Evolutionary conservation across 1,140 invertebrate species (phyloP), one percentile per base, ranked within the genome.

Genomic region (Leptinotarsa defecta): DNA sequence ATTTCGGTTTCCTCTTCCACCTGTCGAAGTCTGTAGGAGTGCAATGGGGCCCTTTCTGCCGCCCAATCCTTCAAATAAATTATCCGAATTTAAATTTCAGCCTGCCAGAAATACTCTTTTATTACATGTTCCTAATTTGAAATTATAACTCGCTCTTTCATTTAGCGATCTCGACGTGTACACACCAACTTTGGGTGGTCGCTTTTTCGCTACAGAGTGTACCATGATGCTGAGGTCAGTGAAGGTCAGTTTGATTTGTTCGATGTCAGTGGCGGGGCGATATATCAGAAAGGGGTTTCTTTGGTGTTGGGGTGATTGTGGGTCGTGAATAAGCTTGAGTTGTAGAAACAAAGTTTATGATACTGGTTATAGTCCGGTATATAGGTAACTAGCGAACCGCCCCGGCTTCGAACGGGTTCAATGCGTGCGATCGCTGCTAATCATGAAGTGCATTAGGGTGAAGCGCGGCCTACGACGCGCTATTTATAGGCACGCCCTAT

Each of bases 71-170:
- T 15, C 52, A 57, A 57, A 57, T 57, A 57, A 57, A 57, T 57
- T 57, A 19, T 19, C 17, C 15, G n/a, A 57, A 57, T 57, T 57
- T 57, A 57, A 57, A 57, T 57, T 57, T 57, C 52, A 19, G 65
- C n/a, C 52, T 57, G 52, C 52, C 15, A 57, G 34, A 57, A 57
- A 19, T 57, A 15, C 48, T 48, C 68, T 62, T 27, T 71, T 62
- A 71, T 71, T 71, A 71, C 70, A 71, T 52, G 70, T 71, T 71
- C 52, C 70, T 71, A 71, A 71, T 62, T 71, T 57, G 19, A 71
- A 71, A 71, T 71, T 71, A 71, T 71, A 71, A 71, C 70, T 34
- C 70, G 52, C 43, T 49, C 70, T 24, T 71, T 62, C 20, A 71
- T 62, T 71, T 62, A 34, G 22, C 52, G 70, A 62, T 71, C n/a